A percentile compares a stretch with the other conserved stretches of the same genome.
Evolutionary conservation across 2,888 invertebrate species (phyloP).

Genomic region (Pseudeuparius sepicola): DNA sequence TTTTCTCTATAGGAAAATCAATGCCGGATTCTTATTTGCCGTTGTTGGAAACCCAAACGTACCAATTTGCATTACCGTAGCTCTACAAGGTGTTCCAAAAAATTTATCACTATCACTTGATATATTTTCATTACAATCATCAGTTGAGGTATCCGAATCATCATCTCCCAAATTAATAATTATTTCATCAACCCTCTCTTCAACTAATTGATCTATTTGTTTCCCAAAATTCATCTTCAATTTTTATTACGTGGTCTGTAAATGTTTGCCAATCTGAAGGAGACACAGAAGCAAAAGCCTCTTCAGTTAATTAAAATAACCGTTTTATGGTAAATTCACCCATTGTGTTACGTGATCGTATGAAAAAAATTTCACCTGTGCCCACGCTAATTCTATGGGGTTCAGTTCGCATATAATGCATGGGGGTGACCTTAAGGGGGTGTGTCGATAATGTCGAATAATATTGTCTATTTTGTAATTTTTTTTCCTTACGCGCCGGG

Average conservation of each 20-base stretch:
- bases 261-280: slow-evolving; percentile 2
- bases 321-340: slow-evolving; percentile 4
- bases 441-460: slow-evolving; percentile 8
- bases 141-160: too few relatives aligned
- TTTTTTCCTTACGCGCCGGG: slow-evolving; percentile 7
- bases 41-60: too few relatives aligned
- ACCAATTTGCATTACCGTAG: too few relatives aligned
- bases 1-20: too few relatives aligned
- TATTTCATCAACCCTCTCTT: too few relatives aligned
- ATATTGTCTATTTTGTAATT: slow-evolving; percentile 3
- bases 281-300: slow-evolving; percentile 3
- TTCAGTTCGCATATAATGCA: slow-evolving; percentile 10
- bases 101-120: too few relatives aligned
- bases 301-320: background rate
- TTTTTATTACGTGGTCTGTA: slow-evolving; percentile 5
- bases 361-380: slow-evolving; percentile 7
- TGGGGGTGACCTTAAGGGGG: slow-evolving; percentile 7
- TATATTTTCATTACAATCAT: too few relatives aligned
- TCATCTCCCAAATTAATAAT: too few relatives aligned
- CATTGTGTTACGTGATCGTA: slow-evolving; percentile 5
- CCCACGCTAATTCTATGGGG: slow-evolving; percentile 9
- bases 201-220: too few relatives aligned
- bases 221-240: slow-evolving; percentile 4
- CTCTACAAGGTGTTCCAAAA: too few relatives aligned
- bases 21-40: too few relatives aligned